Percentiles rank a stretch among this genome's conserved stretches.
phyloP scores from a whole-genome alignment of 2,888 invertebrate genomes.

The Scaptodrosophila latifasciaeformis region DNA sequence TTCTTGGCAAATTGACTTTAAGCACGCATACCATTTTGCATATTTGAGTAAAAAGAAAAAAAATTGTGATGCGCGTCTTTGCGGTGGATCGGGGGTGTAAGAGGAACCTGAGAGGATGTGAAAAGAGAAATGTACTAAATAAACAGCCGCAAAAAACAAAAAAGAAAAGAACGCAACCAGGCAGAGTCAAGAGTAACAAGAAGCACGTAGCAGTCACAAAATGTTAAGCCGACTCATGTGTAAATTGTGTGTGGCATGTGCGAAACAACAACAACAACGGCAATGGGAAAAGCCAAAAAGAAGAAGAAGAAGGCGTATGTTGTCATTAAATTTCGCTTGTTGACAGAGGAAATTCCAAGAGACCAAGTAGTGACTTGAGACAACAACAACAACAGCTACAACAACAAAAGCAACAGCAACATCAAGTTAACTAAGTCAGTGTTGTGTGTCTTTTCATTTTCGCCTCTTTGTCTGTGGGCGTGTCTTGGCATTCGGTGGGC shows the following conservation, averaged over 20 bases:
- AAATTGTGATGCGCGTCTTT: too few species aligned
- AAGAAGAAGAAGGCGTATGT: conserved; percentile 58
- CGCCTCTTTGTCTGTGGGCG: conserved; percentile 26
- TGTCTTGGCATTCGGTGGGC: conserved; percentile 39
- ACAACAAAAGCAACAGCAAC: conserved; percentile 3
- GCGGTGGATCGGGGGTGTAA: too few species aligned
- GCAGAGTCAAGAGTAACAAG: conserved; percentile 12
- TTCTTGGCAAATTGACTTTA: conserved; percentile 63
- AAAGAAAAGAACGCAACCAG: neutral
- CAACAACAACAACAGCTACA: conserved; percentile 9
- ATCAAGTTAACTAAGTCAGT: conserved; percentile 54
- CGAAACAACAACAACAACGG: neutral
- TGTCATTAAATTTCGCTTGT: conserved; percentile 62
- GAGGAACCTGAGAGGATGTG: too few species aligned
- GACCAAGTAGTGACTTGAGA: conserved; percentile 22
- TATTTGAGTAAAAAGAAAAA: conserved; percentile 6
- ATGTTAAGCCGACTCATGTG: conserved; percentile 34
- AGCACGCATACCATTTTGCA: conserved; percentile 50
- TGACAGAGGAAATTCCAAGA: conserved; percentile 4
- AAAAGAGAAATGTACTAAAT: too few species aligned
- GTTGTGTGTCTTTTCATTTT: conserved; percentile 15
- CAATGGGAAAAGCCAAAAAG: conserved; percentile 56
- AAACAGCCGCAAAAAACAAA: conserved; percentile 6
- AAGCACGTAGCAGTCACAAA: conserved; percentile 1
- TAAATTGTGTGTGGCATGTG: conserved; percentile 26